Base-by-base conservation (phyloP, 2,113 vertebrate species). In the Prunella fulvescens region DNA sequence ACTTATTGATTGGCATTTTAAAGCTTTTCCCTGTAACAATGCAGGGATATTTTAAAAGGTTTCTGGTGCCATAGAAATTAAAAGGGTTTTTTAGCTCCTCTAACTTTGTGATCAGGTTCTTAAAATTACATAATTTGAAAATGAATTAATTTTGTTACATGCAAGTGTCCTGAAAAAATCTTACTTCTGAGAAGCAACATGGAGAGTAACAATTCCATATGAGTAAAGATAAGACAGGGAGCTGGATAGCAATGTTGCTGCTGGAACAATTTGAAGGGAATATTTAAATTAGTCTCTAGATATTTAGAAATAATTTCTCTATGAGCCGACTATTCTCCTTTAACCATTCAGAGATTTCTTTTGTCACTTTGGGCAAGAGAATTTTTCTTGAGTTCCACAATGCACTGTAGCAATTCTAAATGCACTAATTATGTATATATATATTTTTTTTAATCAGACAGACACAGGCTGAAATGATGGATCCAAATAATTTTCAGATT, bases 41-140 rank as follows among this genome's bases (percentile, higher is more conserved):
- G 3, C 4, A 72, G 48, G 40, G 14, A 42, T 37, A 40, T 37
- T 42, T 54, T 19, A 37, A 62, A 79, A 9, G 3, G 4, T 50
- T 91, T 82, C 19, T 61, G 35, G 6, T 44, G 57, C 4, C 13
- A 50, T 8, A 29, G 26, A 81, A 62, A 79, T 50, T 61, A 53
- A 78, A 77, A 2, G 2, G 1, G 0, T 15, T 25, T 62, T 83
- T 85, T 37, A 74, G 2, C 5, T 39, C 14, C 12, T 86, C 10
- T 47, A 1, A 71, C 18, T 67, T 81, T 84, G 33, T 47, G 78
- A 71, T 7, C 0, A 17, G 1, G 1, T 62, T 42, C 29, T 81
- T 71, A 51, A 60, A 79, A 39, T 39, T 13, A 29, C 4, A 17
- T 64, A 33, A 67, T 71, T 79, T 28, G 11, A 67, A 88, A 62